Evolutionary conservation across 2,113 vertebrate species (phyloP).

Genomic region (Uropsilus gracilis): DNA sequence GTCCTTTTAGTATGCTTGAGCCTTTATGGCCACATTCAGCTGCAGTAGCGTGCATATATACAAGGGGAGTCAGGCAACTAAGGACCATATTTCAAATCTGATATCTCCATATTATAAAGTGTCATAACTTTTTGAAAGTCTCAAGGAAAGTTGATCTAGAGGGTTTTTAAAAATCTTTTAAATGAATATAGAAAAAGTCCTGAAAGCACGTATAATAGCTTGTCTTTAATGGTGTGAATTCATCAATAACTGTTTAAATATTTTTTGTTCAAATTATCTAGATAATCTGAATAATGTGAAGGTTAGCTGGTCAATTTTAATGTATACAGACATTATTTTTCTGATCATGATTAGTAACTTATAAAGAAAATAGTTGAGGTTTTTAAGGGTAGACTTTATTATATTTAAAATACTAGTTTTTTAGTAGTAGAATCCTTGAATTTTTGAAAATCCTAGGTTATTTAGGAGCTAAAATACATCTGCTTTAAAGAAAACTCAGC

Average conservation of each 20-base stretch:
- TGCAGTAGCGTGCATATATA: background rate
- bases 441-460: background rate
- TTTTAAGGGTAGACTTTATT: background rate
- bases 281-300: background rate
- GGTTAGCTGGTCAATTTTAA: background rate
- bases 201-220: background rate
- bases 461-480: constrained; percentile 9
- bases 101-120: background rate
- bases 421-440: background rate
- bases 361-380: background rate
- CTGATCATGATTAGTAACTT: background rate
- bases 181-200: background rate
- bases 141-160: background rate
- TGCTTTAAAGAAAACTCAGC: background rate
- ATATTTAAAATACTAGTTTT: background rate
- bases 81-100: background rate
- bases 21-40: background rate
- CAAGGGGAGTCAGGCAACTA: background rate
- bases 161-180: constrained; percentile 18
- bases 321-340: background rate
- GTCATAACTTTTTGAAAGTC: background rate
- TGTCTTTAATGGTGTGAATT: background rate
- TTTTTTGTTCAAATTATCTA: background rate
- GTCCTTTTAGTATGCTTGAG: background rate
- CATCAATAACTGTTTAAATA: background rate